These are phyloP conservation scores for Pyrocephalus nanus DNA, from an alignment of 2,797 vertebrate genomes.

Conservation along the genomic window DNA sequence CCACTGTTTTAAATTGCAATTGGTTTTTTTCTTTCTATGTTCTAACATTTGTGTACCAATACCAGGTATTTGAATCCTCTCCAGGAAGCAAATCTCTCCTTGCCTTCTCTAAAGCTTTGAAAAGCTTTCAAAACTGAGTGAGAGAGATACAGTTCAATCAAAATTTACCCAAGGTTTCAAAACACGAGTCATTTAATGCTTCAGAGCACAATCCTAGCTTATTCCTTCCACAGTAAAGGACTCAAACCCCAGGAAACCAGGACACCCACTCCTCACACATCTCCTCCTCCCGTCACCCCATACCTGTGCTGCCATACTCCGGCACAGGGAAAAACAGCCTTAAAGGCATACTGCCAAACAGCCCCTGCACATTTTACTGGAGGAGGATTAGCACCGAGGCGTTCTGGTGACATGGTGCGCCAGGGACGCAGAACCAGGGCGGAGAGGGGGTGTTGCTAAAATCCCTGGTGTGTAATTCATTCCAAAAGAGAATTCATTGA, in stretches of 20 bases:
- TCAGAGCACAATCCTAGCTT: neutral
- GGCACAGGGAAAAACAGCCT: neutral
- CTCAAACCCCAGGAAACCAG: neutral
- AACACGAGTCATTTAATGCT: neutral
- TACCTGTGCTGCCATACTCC: neutral
- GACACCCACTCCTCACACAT: neutral
- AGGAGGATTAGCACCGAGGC: neutral
- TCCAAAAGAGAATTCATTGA: slow-evolving; percentile 48
- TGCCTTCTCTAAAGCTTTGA: neutral
- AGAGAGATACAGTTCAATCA: neutral
- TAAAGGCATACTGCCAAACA: slow-evolving; percentile 14
- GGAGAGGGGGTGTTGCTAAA: neutral
- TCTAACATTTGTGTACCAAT: neutral
- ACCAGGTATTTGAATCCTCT: neutral
- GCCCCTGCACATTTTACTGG: neutral
- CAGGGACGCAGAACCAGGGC: neutral
- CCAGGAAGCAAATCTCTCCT: neutral
- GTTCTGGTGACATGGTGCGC: neutral
- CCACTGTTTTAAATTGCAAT: neutral
- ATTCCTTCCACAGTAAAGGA: neutral
- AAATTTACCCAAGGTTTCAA: slow-evolving; percentile 1
- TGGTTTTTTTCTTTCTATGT: neutral
- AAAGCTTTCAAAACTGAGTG: neutral
- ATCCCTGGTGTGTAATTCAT: slow-evolving; percentile 24
- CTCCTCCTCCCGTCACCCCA: neutral